phyloP scores from a whole-genome alignment of 2,888 invertebrate genomes.

The Hipparchia semele region DNA sequence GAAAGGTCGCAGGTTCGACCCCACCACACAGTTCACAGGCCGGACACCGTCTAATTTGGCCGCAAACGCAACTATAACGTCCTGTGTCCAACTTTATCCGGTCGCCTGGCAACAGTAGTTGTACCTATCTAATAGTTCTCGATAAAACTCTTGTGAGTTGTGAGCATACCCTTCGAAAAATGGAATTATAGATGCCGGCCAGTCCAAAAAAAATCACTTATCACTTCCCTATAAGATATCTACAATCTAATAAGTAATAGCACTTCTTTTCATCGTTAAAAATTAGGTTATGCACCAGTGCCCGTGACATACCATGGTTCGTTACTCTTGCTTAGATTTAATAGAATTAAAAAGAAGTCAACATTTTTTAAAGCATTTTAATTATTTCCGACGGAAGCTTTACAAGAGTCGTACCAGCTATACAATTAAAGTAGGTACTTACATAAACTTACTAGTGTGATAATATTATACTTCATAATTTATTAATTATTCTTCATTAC shows the following conservation, averaged over 20 bases:
- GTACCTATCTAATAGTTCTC: too few species aligned
- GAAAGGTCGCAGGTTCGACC: too few species aligned
- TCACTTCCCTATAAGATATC: slow-evolving; percentile 4
- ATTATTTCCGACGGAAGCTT: slow-evolving; percentile 69
- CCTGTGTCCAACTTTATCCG: too few species aligned
- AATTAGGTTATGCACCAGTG: slow-evolving; percentile 44
- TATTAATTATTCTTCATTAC: too few species aligned
- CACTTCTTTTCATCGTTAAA: slow-evolving; percentile 22
- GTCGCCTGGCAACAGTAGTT: too few species aligned
- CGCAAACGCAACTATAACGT: too few species aligned
- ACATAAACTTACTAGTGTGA: too few species aligned
- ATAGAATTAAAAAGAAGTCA: slow-evolving; percentile 64
- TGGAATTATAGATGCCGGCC: background rate
- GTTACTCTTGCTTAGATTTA: slow-evolving; percentile 62
- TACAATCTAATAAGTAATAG: background rate
- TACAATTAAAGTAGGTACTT: background rate
- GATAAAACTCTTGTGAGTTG: too few species aligned
- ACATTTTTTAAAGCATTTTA: slow-evolving; percentile 58
- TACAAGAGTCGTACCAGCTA: slow-evolving; percentile 25
- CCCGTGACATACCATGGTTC: slow-evolving; percentile 64
- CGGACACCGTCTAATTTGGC: too few species aligned
- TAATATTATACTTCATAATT: too few species aligned
- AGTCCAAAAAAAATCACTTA: background rate
- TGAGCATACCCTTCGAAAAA: background rate
- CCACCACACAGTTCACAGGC: too few species aligned